These are phyloP conservation scores for Bombus pascuorum DNA, from an alignment of 1,140 invertebrate genomes.

Conservation along the genomic window DNA sequence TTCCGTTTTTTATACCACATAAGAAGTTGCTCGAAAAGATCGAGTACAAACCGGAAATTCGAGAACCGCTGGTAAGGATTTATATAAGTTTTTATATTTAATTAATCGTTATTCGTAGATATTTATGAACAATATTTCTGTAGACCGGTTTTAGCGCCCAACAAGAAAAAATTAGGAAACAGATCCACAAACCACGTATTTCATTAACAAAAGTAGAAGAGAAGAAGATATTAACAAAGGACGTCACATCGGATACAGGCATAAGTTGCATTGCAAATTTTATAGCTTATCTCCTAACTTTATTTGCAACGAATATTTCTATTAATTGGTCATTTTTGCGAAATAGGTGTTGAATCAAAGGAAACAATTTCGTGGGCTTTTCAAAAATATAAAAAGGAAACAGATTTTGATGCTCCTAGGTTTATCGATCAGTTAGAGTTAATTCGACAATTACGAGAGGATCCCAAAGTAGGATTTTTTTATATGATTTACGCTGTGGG, in stretches of 20 bases:
- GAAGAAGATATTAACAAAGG: not conserved
- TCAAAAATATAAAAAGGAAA: not conserved
- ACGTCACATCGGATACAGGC: not conserved
- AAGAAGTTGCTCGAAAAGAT: constrained; percentile 84
- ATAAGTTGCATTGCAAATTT: not conserved
- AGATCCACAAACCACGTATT: constrained; percentile 49
- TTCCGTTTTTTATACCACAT: constrained; percentile 84
- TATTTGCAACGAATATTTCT: not conserved
- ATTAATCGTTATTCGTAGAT: not conserved
- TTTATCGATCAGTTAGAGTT: constrained; percentile 83
- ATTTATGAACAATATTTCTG: constrained; percentile 6
- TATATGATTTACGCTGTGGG: constrained; percentile 88
- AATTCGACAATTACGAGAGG: constrained; percentile 81
- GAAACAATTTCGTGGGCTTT: not conserved
- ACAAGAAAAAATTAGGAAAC: constrained; percentile 60
- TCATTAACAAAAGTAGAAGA: not conserved
- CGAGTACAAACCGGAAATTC: constrained; percentile 80
- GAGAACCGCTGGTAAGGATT: constrained; percentile 83
- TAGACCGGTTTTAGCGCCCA: constrained; percentile 65
- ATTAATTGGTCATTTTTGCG: not conserved
- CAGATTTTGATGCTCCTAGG: constrained; percentile 71
- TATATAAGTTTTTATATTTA: constrained; percentile 20
- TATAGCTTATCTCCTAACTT: not conserved
- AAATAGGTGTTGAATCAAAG: not conserved
- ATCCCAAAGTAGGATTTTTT: constrained; percentile 84